These are phyloP conservation scores for Microctonus aethiopoides DNA, from an alignment of 2,888 invertebrate species.

Conservation along the genomic window DNA sequence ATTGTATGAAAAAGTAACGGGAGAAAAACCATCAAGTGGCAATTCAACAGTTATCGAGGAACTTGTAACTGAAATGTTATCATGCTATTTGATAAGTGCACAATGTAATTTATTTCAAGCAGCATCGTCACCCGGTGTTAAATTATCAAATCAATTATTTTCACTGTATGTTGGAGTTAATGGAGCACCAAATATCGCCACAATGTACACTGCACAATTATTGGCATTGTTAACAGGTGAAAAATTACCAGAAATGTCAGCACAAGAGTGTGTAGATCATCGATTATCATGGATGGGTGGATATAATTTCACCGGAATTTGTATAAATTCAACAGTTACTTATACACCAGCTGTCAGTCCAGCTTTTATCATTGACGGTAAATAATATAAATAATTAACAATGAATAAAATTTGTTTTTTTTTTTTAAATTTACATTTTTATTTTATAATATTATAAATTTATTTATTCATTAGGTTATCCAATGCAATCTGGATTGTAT, in stretches of 20 bases:
- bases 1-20: conserved; percentile 74
- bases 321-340: conserved; percentile 80
- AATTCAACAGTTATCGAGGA: conserved; percentile 42
- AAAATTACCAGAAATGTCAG: conserved; percentile 67
- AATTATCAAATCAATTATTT: conserved; percentile 65
- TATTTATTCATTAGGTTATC: conserved; percentile 72
- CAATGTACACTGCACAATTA: conserved; percentile 73
- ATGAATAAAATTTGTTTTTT: neutral
- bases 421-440: too few species aligned
- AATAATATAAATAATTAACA: neutral
- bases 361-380: conserved; percentile 81
- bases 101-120: conserved; percentile 77
- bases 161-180: conserved; percentile 76
- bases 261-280: conserved; percentile 61
- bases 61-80: conserved; percentile 72
- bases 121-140: conserved; percentile 70
- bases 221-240: conserved; percentile 75
- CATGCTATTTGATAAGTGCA: conserved; percentile 80
- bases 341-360: conserved; percentile 82
- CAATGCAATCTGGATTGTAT: conserved; percentile 80
- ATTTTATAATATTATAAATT: too few species aligned
- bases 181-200: conserved; percentile 67
- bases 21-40: conserved; percentile 60
- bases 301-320: conserved; percentile 75
- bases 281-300: conserved; percentile 73